A percentile compares a stretch with the other conserved stretches of the same genome.
phyloP scores from a whole-genome alignment of 2,888 invertebrate species.

The Oscheius onirici region DNA sequence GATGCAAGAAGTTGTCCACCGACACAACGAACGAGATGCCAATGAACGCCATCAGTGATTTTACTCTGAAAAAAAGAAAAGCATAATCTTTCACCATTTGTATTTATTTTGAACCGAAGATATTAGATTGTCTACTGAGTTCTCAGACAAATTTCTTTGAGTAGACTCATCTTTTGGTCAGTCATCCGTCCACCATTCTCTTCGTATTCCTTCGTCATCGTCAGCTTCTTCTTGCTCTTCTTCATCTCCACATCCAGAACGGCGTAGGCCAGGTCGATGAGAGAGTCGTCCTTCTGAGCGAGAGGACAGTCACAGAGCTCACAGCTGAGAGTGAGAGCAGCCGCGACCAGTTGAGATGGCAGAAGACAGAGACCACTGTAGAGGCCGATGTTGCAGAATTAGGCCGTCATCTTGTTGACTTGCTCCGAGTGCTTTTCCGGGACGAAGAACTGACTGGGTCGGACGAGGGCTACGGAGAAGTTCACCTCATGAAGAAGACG shows the following conservation, averaged over 20 bases:
- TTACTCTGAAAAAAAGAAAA: conserved; percentile 48
- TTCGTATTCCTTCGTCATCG: background rate
- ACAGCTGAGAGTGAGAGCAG: background rate
- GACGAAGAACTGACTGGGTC: background rate
- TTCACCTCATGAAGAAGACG: background rate
- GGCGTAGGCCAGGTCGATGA: background rate
- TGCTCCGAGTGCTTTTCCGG: background rate
- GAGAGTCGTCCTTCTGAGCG: background rate
- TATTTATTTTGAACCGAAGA: too few species aligned
- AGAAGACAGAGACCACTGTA: background rate
- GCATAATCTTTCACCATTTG: background rate
- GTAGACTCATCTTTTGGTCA: background rate
- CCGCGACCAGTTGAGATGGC: background rate
- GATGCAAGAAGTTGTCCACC: conserved; percentile 68
- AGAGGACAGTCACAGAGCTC: background rate
- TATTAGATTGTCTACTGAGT: too few species aligned
- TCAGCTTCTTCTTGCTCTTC: background rate
- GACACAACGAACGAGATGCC: conserved; percentile 70
- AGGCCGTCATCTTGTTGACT: background rate
- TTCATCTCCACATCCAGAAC: background rate
- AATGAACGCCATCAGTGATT: conserved; percentile 70
- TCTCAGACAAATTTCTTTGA: background rate
- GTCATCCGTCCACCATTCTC: background rate
- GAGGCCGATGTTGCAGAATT: background rate
- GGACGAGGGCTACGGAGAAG: background rate